Evolutionary conservation across 2,113 vertebrate genomes (phyloP).

Genomic region (Turdus rufiventris): DNA sequence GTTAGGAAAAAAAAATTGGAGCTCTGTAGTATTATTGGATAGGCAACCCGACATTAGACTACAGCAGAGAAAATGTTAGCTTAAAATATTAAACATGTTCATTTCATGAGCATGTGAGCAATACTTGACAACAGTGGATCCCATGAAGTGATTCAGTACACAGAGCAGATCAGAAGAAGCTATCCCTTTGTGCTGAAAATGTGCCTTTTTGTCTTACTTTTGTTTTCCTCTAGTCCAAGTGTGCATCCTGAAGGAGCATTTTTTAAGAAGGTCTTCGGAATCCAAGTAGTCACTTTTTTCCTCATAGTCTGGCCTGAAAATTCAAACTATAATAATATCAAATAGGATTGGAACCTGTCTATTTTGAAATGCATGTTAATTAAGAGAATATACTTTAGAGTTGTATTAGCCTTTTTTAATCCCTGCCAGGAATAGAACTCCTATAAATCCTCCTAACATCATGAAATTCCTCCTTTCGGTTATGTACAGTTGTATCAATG

Average conservation of each 20-base stretch:
- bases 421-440: background rate
- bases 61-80: background rate
- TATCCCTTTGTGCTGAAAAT: background rate
- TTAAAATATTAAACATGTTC: background rate
- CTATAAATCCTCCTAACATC: background rate
- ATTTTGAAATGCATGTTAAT: background rate
- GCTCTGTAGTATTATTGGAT: background rate
- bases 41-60: background rate
- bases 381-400: background rate
- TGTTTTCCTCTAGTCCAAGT: background rate
- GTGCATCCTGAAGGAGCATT: fast-evolving
- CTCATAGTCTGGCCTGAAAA: fast-evolving
- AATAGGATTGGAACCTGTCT: background rate
- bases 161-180: background rate
- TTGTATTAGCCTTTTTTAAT: background rate
- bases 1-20: background rate
- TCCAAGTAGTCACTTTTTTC: background rate
- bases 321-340: background rate
- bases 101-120: background rate
- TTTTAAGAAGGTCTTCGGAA: background rate
- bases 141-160: background rate
- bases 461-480: background rate
- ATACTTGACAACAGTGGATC: background rate
- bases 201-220: background rate
- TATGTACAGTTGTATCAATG: background rate